phyloP scores from a whole-genome alignment of 2,888 invertebrate species.

The Heliothis peltigera region DNA sequence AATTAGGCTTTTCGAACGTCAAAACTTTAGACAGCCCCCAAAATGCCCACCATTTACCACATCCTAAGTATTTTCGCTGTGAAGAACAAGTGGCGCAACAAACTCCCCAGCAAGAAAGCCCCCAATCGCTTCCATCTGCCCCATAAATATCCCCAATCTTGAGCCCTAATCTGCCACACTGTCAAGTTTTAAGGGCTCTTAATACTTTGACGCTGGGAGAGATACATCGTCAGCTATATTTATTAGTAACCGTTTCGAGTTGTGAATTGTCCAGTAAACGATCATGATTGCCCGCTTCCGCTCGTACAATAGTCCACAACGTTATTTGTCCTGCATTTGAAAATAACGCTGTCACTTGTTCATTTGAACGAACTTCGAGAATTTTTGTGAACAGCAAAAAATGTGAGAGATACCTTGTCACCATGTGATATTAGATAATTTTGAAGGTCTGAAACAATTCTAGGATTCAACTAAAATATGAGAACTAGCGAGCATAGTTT shows the following conservation, averaged over 20 bases:
- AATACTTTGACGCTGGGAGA: constrained; percentile 25
- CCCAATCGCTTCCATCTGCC: no score
- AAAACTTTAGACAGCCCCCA: no score
- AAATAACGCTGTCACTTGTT: constrained; percentile 18
- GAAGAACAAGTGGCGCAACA: no score
- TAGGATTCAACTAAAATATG: constrained; percentile 22
- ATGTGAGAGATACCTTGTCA: background rate
- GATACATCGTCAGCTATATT: constrained; percentile 45
- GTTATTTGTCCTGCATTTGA: constrained; percentile 16
- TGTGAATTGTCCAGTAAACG: constrained; percentile 62
- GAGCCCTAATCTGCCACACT: background rate
- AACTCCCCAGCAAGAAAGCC: no score
- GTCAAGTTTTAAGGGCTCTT: constrained; percentile 19
- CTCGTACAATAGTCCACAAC: constrained; percentile 55
- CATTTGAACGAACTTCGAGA: constrained; percentile 1
- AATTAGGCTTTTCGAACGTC: no score
- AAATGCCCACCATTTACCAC: no score
- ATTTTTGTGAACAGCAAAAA: background rate
- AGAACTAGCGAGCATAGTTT: constrained; percentile 11
- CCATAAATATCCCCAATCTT: no score
- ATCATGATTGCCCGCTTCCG: constrained; percentile 75
- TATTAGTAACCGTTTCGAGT: constrained; percentile 54
- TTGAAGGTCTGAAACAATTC: background rate
- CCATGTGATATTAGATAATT: background rate
- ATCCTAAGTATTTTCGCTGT: no score